phyloP scores from a whole-genome alignment of 2,797 vertebrate species.

The Iguana delicatissima region DNA sequence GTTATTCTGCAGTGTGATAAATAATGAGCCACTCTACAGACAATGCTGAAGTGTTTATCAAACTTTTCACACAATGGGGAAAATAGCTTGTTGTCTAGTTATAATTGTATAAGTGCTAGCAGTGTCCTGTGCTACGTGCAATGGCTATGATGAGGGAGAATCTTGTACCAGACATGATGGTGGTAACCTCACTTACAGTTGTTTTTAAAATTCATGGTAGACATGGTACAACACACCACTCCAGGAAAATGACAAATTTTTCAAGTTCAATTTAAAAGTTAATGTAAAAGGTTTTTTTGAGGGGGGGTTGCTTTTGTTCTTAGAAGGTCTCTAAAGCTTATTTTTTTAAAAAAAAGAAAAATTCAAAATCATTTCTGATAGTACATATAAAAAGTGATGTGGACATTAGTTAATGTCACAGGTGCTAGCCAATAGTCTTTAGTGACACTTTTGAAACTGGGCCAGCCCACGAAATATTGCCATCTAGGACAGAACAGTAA shows the following conservation, averaged over 20 bases:
- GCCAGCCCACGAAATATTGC: not conserved
- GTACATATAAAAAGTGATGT: not conserved
- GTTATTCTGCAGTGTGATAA: not conserved
- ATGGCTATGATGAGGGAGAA: not conserved
- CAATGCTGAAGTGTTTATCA: not conserved
- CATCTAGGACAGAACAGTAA: not conserved
- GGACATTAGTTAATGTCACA: too few species aligned
- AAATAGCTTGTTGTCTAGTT: not conserved
- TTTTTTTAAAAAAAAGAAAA: not conserved
- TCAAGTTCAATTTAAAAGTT: not conserved
- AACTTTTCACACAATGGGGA: not conserved
- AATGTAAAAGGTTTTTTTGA: too few species aligned
- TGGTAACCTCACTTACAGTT: not conserved
- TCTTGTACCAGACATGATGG: not conserved
- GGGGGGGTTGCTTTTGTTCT: too few species aligned
- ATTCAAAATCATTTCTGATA: too few species aligned
- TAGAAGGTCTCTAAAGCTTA: not conserved
- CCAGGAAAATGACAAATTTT: not conserved
- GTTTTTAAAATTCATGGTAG: not conserved
- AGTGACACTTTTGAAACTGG: not conserved
- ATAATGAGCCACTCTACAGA: accelerated
- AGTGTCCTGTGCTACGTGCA: not conserved
- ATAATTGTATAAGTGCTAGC: not conserved
- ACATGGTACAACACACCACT: too few species aligned
- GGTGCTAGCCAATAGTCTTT: not conserved